phyloP scores from a whole-genome alignment of 2,113 vertebrate species.

The Apistogramma diplotaenia region DNA sequence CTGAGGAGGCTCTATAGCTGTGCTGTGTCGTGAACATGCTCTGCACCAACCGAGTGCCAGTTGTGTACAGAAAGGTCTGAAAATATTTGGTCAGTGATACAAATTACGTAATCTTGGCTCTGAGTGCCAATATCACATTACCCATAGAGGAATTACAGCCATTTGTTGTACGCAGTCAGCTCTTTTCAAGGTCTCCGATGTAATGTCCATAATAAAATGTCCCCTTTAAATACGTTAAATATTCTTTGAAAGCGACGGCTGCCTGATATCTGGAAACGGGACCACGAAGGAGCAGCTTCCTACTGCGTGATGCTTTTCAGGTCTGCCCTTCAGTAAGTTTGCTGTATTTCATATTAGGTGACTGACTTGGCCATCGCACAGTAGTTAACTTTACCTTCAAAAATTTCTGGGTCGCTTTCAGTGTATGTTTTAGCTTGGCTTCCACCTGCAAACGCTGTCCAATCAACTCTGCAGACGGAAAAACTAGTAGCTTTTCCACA shows the following conservation, averaged over 20 bases:
- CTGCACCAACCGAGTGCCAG: slow-evolving; percentile 59
- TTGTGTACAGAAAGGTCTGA: slow-evolving; percentile 4
- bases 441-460: background rate
- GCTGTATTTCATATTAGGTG: background rate
- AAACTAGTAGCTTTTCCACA: background rate
- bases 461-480: background rate
- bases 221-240: background rate
- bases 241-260: background rate
- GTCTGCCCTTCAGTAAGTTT: background rate
- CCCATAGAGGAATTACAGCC: background rate
- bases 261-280: background rate
- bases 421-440: background rate
- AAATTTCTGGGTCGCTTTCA: background rate
- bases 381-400: background rate
- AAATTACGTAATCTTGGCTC: background rate
- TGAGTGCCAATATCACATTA: background rate
- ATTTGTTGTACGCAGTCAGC: background rate
- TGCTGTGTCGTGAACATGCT: slow-evolving; percentile 46
- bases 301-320: background rate
- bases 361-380: background rate
- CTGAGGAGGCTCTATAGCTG: slow-evolving; percentile 33
- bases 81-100: background rate
- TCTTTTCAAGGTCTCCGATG: background rate
- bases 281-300: background rate
- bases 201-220: background rate